A percentile compares a stretch with the other conserved stretches of the same genome.
Evolutionary conservation across 2,797 vertebrate species (phyloP).

Genomic region (Melanogrammus aeglefinus): DNA sequence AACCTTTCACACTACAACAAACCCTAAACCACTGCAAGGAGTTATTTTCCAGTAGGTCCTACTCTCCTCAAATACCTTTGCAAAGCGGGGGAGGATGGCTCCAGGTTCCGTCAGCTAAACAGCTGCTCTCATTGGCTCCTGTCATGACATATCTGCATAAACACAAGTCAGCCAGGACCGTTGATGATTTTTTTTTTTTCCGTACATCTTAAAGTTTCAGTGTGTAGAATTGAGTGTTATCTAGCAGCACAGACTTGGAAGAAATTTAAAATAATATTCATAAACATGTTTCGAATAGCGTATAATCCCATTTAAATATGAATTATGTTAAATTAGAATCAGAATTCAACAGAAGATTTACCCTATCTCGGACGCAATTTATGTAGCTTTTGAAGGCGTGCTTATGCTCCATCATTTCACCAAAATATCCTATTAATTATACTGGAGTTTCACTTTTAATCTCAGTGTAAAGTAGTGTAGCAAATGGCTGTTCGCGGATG

Average conservation of each 20-base stretch:
- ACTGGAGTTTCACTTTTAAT: no score
- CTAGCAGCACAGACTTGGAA: no score
- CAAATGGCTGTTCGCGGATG: background rate
- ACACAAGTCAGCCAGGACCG: constrained; percentile 1
- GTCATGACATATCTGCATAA: constrained; percentile 77
- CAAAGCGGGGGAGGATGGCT: constrained; percentile 74
- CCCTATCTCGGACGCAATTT: no score
- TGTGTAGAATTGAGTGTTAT: no score
- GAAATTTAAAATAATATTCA: no score
- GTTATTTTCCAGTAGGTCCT: background rate
- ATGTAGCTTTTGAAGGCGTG: background rate
- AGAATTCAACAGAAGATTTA: no score
- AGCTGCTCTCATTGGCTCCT: constrained; percentile 75
- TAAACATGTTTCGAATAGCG: no score
- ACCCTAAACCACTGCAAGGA: background rate
- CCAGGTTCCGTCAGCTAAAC: constrained; percentile 81
- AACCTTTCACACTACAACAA: background rate
- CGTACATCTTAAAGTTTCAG: background rate
- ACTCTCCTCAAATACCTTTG: constrained; percentile 71
- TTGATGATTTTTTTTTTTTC: background rate
- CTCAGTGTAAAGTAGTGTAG: no score
- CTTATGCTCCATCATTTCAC: no score
- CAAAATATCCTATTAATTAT: no score
- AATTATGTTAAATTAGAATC: no score
- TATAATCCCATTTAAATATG: no score